Conservation (phyloP, 2,888 invertebrate genomes). For the Teleiodes luculella region DNA sequence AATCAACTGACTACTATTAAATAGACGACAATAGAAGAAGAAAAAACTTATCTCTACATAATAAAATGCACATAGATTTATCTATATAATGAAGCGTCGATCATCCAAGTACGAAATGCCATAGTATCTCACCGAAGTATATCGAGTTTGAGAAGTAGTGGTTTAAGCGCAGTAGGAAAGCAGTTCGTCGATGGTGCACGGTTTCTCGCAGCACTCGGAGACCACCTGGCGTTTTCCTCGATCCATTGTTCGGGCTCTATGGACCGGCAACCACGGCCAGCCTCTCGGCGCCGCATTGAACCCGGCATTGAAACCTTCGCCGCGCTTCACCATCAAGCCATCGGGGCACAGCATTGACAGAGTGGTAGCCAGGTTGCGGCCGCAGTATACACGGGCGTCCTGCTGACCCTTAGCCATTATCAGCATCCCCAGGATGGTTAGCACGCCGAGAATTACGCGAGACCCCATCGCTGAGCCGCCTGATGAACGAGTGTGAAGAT, state of each 20-base stretch:
- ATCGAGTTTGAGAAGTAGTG: background rate
- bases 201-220: constrained; percentile 40
- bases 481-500: constrained; percentile 1
- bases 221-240: constrained; percentile 36
- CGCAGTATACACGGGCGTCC: constrained; percentile 27
- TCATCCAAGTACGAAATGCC: too few species aligned
- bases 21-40: too few species aligned
- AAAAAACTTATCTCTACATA: too few species aligned
- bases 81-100: too few species aligned
- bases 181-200: constrained; percentile 35
- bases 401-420: background rate
- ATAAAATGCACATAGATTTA: too few species aligned
- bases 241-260: constrained; percentile 27
- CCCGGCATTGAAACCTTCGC: background rate
- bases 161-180: constrained; percentile 32
- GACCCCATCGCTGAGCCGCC: constrained; percentile 21
- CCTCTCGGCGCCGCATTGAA: background rate
- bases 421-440: constrained; percentile 2
- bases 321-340: constrained; percentile 20
- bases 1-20: too few species aligned
- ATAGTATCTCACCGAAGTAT: background rate
- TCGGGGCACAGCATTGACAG: constrained; percentile 25
- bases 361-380: constrained; percentile 26
- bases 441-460: constrained; percentile 6
- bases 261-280: constrained; percentile 32